These are phyloP conservation scores for Leptinotarsa defecta DNA, from an alignment of 1,140 invertebrate species.

Conservation along the genomic window DNA sequence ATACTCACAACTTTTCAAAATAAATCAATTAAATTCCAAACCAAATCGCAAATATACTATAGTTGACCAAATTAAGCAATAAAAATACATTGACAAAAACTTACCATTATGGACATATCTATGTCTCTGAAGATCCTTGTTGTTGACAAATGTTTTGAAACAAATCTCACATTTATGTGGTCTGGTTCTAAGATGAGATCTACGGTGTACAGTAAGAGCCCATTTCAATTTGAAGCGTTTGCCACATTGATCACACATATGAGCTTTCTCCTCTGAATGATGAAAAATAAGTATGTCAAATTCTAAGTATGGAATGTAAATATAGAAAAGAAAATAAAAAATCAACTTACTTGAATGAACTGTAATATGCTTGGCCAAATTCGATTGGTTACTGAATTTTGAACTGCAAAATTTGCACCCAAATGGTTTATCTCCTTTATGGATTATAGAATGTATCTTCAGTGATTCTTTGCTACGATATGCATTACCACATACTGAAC, in stretches of 20 bases:
- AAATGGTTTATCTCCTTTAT: constrained; percentile 60
- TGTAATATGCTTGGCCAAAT: constrained; percentile 61
- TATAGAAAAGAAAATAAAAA: neutral
- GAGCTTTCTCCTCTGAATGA: constrained; percentile 61
- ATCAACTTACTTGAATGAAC: constrained; percentile 60
- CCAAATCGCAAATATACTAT: too few species aligned
- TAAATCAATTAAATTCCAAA: too few species aligned
- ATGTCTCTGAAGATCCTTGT: constrained; percentile 62
- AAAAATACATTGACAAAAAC: neutral
- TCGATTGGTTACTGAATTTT: constrained; percentile 61
- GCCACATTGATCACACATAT: constrained; percentile 61
- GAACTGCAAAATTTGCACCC: constrained; percentile 58
- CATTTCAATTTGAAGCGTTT: constrained; percentile 61
- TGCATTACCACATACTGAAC: constrained; percentile 55
- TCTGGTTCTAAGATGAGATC: constrained; percentile 54
- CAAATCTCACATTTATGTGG: constrained; percentile 60
- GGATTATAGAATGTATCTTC: constrained; percentile 57
- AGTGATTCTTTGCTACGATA: constrained; percentile 58
- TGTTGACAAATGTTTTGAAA: constrained; percentile 60
- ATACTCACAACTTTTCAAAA: too few species aligned
- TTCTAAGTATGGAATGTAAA: too few species aligned
- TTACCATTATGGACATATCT: constrained; percentile 61
- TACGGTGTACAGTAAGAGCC: constrained; percentile 52
- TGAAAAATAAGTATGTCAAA: neutral
- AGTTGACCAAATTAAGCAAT: too few species aligned